phyloP scores from a whole-genome alignment of 2,888 invertebrate species.

The Pristionchus mayeri region DNA sequence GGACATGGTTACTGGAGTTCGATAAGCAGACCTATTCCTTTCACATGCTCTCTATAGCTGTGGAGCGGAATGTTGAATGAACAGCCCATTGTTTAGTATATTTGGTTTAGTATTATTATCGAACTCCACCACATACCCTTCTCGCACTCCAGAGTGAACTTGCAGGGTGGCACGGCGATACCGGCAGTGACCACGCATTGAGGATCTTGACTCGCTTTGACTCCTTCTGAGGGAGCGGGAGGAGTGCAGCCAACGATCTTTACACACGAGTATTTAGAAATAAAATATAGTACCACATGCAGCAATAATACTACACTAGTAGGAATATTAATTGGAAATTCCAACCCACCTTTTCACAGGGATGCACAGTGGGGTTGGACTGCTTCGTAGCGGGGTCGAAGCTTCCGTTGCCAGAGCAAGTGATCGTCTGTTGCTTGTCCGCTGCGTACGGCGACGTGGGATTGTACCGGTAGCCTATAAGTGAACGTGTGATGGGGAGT shows the following conservation, averaged over 20 bases:
- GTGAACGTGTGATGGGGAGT: no score
- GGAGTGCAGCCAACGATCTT: conserved; percentile 40
- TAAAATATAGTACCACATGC: no score
- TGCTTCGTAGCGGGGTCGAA: conserved; percentile 2
- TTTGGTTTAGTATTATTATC: no score
- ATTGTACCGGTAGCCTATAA: conserved; percentile 44
- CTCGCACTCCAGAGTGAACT: conserved; percentile 26
- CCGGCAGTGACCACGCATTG: not conserved
- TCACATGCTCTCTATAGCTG: no score
- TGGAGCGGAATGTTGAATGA: no score
- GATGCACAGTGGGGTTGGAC: not conserved
- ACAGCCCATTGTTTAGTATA: no score
- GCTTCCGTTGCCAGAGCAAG: conserved; percentile 34
- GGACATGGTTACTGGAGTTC: no score
- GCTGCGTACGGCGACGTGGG: conserved; percentile 30
- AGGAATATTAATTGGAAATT: no score
- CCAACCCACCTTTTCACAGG: conserved; percentile 41
- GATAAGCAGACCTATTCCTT: no score
- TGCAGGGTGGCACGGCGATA: conserved; percentile 25
- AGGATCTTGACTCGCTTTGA: not conserved
- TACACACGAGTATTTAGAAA: no score
- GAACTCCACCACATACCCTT: no score
- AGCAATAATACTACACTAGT: no score
- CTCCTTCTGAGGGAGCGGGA: not conserved
- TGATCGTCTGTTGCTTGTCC: not conserved